Conservation (phyloP, 92 coral and sea anemone species). For the Pocillopora grandis region DNA sequence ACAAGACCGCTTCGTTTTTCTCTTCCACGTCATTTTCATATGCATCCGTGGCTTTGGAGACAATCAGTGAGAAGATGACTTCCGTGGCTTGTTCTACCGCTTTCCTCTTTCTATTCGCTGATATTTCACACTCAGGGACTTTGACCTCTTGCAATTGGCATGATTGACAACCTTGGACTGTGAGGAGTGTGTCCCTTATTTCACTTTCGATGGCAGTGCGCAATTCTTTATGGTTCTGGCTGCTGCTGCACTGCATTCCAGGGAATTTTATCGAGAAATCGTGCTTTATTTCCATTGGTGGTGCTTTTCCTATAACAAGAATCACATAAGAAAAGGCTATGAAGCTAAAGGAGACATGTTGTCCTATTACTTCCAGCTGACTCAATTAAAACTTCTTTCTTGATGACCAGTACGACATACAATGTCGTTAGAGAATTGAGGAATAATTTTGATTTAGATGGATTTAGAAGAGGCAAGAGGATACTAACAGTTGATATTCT, state of each 20-base stretch:
- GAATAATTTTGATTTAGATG: not conserved
- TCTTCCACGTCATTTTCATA: no score
- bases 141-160: constrained; percentile 35
- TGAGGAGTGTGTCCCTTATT: constrained; percentile 2
- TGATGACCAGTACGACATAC: not conserved
- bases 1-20: no score
- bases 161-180: constrained; percentile 29
- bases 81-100: no score
- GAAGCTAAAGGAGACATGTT: not conserved
- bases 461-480: not conserved
- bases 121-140: constrained; percentile 31
- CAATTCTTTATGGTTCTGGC: constrained; percentile 6
- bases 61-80: no score
- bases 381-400: no score
- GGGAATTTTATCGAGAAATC: constrained; percentile 20
- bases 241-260: constrained; percentile 23
- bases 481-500: no score
- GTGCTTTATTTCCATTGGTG: constrained; percentile 28
- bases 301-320: constrained; percentile 10
- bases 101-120: not conserved
- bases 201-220: constrained; percentile 28
- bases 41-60: no score
- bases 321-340: no score
- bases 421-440: not conserved
- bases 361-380: no score